A percentile compares a stretch with the other conserved stretches of the same genome.
These are phyloP conservation scores for Orchesellides sinensis DNA, from an alignment of 2,888 invertebrate species.

Conservation along the genomic window DNA sequence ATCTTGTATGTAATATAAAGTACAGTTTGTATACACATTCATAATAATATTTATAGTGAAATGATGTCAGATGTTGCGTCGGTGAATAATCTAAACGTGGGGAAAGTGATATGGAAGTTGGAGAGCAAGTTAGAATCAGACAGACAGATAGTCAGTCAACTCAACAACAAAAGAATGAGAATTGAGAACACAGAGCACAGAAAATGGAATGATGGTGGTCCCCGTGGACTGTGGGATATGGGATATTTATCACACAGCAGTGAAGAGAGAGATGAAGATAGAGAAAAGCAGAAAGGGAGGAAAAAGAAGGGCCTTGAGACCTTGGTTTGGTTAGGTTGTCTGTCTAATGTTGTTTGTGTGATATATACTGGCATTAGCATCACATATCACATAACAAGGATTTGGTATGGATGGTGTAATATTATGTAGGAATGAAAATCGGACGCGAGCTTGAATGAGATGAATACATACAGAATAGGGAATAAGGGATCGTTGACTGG, in stretches of 20 bases:
- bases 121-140: neutral
- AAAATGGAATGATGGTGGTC: constrained; percentile 27
- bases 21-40: neutral
- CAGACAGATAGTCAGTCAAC: neutral
- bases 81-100: too few relatives aligned
- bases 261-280: too few relatives aligned
- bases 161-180: neutral
- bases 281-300: too few relatives aligned
- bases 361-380: too few relatives aligned
- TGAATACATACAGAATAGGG: neutral
- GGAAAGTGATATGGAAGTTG: constrained; percentile 15
- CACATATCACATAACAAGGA: neutral
- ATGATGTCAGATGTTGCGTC: constrained; percentile 1
- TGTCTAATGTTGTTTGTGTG: too few relatives aligned
- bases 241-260: constrained; percentile 25
- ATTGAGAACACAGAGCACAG: neutral
- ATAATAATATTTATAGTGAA: too few relatives aligned
- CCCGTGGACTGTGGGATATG: constrained; percentile 25
- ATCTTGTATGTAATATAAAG: neutral
- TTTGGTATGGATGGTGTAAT: neutral
- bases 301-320: constrained; percentile 23
- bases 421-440: neutral
- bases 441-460: neutral
- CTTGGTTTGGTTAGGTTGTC: too few relatives aligned
- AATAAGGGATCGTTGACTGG: constrained; percentile 17